These are phyloP conservation scores for Augochlorella aurata DNA, from an alignment of 2,888 invertebrate genomes.

Conservation along the genomic window DNA sequence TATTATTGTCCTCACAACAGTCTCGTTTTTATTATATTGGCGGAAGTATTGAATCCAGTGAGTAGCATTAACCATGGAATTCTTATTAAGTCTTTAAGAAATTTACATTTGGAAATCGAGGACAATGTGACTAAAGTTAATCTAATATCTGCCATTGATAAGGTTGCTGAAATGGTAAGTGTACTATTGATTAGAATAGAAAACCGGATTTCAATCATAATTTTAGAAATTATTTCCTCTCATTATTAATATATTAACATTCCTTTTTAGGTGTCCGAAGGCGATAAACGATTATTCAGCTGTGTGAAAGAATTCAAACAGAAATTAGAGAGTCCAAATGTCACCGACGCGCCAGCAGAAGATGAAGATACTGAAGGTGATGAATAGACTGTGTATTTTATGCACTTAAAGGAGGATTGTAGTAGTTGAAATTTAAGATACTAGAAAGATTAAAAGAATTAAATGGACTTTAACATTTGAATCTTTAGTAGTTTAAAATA, in stretches of 20 bases:
- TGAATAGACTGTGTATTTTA: background rate
- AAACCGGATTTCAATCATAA: background rate
- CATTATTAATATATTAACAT: background rate
- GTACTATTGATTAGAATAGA: background rate
- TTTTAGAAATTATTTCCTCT: background rate
- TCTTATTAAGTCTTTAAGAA: constrained; percentile 73
- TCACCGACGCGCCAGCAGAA: background rate
- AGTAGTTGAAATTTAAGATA: no score
- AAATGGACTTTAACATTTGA: no score
- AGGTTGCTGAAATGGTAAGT: constrained; percentile 70
- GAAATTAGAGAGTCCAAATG: background rate
- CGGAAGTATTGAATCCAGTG: constrained; percentile 71
- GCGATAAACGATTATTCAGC: background rate
- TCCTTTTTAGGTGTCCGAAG: background rate
- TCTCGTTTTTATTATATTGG: constrained; percentile 74
- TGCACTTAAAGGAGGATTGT: no score
- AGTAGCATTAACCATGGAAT: constrained; percentile 69
- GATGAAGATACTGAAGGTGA: background rate
- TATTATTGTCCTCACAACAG: constrained; percentile 73
- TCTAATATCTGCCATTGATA: constrained; percentile 69
- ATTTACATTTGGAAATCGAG: constrained; percentile 72
- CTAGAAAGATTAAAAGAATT: no score
- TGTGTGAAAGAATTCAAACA: background rate
- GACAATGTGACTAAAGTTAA: constrained; percentile 68
- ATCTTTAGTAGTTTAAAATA: no score